Evolutionary conservation across 2,888 invertebrate species (phyloP).

Genomic region (Stenotaenia linearis): DNA sequence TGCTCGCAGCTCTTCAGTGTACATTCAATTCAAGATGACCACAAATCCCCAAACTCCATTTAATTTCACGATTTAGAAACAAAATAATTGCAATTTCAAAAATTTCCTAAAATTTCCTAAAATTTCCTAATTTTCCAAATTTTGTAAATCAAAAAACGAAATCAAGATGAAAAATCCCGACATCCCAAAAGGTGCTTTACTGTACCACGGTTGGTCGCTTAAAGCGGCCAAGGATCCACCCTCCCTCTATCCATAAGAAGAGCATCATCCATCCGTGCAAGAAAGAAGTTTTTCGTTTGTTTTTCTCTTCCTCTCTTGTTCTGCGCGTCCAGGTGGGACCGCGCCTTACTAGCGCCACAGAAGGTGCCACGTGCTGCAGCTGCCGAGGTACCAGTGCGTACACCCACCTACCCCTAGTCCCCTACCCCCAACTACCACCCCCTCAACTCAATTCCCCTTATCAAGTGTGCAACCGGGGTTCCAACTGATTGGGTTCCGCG

Average conservation of each 20-base stretch:
- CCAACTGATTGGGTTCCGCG: neutral
- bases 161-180: neutral
- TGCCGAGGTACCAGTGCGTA: neutral
- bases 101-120: too few relatives aligned
- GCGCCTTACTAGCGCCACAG: slow-evolving; percentile 17
- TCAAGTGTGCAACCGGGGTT: neutral
- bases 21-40: neutral
- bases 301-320: slow-evolving; percentile 23
- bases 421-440: neutral
- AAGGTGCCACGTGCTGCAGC: slow-evolving; percentile 26
- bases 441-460: neutral
- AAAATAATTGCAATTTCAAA: too few relatives aligned
- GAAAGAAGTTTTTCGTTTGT: slow-evolving; percentile 21
- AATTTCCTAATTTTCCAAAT: too few relatives aligned
- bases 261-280: slow-evolving; percentile 24
- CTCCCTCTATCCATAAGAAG: slow-evolving; percentile 2
- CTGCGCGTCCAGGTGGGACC: slow-evolving; percentile 11
- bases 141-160: neutral
- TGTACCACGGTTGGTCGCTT: neutral
- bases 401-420: neutral
- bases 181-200: neutral
- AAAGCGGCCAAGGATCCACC: slow-evolving; percentile 21
- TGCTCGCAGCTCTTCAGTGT: neutral
- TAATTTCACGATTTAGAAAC: too few relatives aligned
- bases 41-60: neutral